Percentiles rank a stretch among this genome's conserved stretches.
These are phyloP conservation scores for Leguminivora glycinivorella DNA, from an alignment of 1,140 invertebrate genomes.

Conservation along the genomic window DNA sequence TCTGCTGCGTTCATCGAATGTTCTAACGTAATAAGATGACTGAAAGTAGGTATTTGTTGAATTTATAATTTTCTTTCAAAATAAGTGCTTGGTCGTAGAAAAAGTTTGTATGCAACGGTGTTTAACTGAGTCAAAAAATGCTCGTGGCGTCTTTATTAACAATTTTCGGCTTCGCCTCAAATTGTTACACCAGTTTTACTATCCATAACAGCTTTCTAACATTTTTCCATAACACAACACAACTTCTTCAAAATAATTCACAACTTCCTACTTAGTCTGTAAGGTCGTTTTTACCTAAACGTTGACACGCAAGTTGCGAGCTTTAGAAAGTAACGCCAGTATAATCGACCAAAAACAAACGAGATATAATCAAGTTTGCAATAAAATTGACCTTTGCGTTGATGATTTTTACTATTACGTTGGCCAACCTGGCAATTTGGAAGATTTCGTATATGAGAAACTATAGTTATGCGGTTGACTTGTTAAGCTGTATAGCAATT, in stretches of 20 bases:
- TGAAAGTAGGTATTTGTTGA: too few species aligned
- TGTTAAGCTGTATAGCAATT: background rate
- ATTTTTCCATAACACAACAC: too few species aligned
- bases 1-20: too few species aligned
- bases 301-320: background rate
- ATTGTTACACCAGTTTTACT: too few species aligned
- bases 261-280: background rate
- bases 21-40: slow-evolving; percentile 7
- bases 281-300: background rate
- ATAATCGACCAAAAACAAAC: background rate
- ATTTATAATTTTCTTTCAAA: too few species aligned
- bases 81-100: too few species aligned
- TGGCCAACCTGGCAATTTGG: background rate
- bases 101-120: too few species aligned
- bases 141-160: too few species aligned
- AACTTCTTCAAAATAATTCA: background rate
- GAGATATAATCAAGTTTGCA: slow-evolving; percentile 8
- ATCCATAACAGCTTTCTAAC: background rate
- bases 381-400: background rate
- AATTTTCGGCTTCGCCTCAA: too few species aligned
- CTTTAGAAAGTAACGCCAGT: background rate
- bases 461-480: background rate
- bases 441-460: background rate
- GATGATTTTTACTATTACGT: slow-evolving; percentile 10
- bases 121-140: too few species aligned